A percentile compares a stretch with the other conserved stretches of the same genome.
These are phyloP conservation scores for Cydia pomonella DNA, from an alignment of 1,140 invertebrate genomes.

Conservation along the genomic window DNA sequence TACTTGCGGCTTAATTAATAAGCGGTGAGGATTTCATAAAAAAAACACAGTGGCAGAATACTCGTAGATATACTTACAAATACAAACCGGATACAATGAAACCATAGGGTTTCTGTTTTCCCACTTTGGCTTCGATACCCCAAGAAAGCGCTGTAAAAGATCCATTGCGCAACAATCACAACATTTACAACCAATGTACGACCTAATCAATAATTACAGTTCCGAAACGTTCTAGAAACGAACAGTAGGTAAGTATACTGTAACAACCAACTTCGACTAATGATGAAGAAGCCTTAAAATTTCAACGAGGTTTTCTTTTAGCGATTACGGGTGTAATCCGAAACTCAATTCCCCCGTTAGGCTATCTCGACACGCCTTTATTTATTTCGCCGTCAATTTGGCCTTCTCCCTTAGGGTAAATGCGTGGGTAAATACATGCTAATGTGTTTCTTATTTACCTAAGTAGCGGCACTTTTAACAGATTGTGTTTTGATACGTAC, in stretches of 20 bases:
- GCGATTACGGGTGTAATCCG: slow-evolving; percentile 25
- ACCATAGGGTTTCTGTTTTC: no score
- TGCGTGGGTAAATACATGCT: slow-evolving; percentile 53
- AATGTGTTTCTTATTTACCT: slow-evolving; percentile 34
- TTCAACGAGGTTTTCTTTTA: slow-evolving; percentile 25
- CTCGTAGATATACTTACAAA: no score
- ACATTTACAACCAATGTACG: no score
- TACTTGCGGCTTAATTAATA: no score
- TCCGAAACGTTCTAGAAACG: no score
- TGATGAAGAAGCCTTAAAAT: slow-evolving; percentile 7
- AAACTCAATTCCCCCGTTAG: slow-evolving; percentile 34
- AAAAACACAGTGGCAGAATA: no score
- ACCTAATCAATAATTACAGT: no score
- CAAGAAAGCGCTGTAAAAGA: no score
- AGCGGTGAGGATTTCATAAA: no score
- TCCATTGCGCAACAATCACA: no score
- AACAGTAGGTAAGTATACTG: not conserved
- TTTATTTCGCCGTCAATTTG: slow-evolving; percentile 58
- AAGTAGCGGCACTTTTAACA: slow-evolving; percentile 29
- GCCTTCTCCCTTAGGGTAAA: slow-evolving; percentile 60
- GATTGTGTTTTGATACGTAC: slow-evolving; percentile 29
- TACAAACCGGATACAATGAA: no score
- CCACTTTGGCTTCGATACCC: no score
- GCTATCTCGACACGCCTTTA: slow-evolving; percentile 58
- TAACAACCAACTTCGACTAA: not conserved